Evolutionary conservation across 2,797 vertebrate species (phyloP), one percentile per base, ranked within the genome.

Genomic region (Kryptopterus vitreolus): DNA sequence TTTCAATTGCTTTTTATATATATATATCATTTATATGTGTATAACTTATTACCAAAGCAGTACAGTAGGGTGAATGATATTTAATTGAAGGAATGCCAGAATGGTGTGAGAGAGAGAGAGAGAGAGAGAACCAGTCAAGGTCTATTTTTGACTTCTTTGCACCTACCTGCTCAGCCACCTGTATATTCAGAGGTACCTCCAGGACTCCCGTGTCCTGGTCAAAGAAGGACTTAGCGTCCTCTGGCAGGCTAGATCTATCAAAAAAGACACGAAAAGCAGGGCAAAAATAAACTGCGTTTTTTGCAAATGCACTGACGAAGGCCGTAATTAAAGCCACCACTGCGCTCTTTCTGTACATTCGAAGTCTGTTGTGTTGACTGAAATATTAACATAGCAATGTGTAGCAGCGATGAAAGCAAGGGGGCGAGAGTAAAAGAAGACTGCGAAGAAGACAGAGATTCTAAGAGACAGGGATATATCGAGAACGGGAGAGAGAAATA

Each of bases 141-240:
- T 18, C 59, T 82, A 78, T 78, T 78, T 82, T 82, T 72, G 29
- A 22, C 46, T 72, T 68, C 76, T 53, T 43, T 46, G 3, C 31
- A 87, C 93, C 87, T 80, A 98, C 97, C 95, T 97, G 96, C 86
- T 95, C 93, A 50, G 92, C 82, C 33, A 97, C 90, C 70, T 91
- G 88, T 76, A 98, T 91, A 0, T 84, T 87, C 90, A 96, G 75
- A 0, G 95, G 96, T 46, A 90, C 95, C 88, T 98, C 95, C 87
- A 99, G 90, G 63, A 99, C 92, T 55, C 93, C 84, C 0, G 94
- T 98, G 3, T 94, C 92, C 18, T 80, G 86, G 87, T 95, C 93
- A 85, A 97, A 98, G 85, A 93, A 96, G 4, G 62, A 85, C 26
- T 85, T 76, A 7, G 94, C 95, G 22, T 98, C 96, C 81, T 94